phyloP scores from a whole-genome alignment of 2,797 vertebrate species.

The Limnodromus scolopaceus region DNA sequence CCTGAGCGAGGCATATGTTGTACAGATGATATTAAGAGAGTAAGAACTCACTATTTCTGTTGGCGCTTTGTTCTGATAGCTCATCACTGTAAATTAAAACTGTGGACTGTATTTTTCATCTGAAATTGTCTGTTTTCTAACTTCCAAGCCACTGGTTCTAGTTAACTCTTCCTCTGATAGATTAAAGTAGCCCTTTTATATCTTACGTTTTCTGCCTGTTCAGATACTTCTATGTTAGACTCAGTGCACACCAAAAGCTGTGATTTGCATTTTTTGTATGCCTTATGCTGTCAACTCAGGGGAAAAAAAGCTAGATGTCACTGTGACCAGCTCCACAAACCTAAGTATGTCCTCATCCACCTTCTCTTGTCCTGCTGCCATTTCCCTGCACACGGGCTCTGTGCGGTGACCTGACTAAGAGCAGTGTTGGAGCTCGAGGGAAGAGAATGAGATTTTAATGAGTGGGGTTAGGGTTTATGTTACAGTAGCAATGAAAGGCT shows the following conservation, averaged over 20 bases:
- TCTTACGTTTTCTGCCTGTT: not conserved
- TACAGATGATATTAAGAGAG: not conserved
- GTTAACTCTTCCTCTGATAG: not conserved
- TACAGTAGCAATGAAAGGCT: constrained; percentile 26
- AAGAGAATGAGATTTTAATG: constrained; percentile 48
- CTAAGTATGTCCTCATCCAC: constrained; percentile 20
- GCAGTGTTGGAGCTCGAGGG: constrained; percentile 10
- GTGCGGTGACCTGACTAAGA: constrained; percentile 37
- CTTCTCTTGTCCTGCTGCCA: constrained; percentile 35
- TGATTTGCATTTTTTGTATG: not conserved
- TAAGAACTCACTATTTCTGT: not conserved
- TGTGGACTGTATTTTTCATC: not conserved
- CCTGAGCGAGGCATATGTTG: not conserved
- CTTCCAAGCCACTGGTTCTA: not conserved
- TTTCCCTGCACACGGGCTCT: constrained; percentile 1
- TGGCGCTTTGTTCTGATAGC: not conserved
- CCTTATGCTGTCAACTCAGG: not conserved
- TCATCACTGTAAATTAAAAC: not conserved
- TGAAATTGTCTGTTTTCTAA: not conserved
- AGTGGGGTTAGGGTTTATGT: constrained; percentile 34
- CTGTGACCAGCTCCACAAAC: constrained; percentile 29
- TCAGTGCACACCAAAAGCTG: not conserved
- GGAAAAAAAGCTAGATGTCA: constrained; percentile 27
- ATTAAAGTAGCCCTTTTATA: not conserved
- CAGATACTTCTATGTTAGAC: not conserved